These are phyloP conservation scores for Acrocephalus scirpaceus DNA, from an alignment of 2,797 vertebrate genomes.

Conservation along the genomic window DNA sequence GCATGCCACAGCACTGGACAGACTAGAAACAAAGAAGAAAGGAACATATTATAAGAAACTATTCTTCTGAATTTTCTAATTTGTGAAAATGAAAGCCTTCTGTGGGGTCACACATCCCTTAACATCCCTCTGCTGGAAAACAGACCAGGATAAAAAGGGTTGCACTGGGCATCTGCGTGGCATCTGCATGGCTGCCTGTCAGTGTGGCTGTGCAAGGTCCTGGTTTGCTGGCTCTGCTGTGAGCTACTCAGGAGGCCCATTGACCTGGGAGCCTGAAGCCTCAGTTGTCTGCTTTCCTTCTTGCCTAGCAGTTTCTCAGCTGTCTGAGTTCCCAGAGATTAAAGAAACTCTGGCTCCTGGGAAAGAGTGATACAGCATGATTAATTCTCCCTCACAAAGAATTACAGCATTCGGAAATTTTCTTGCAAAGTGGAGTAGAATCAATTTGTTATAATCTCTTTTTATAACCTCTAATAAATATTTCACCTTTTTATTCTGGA, in stretches of 20 bases:
- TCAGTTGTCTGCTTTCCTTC: not conserved
- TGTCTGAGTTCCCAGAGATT: not conserved
- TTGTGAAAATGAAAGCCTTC: not conserved
- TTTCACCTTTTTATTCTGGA: conserved; percentile 29
- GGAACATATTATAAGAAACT: not conserved
- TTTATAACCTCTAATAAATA: conserved; percentile 16
- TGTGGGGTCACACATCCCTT: not conserved
- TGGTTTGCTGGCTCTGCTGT: not conserved
- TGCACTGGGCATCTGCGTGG: fast-evolving
- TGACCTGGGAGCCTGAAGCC: not conserved
- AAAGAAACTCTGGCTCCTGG: not conserved
- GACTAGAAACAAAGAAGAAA: not conserved
- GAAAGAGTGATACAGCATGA: fast-evolving
- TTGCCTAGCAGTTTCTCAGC: not conserved
- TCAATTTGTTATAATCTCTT: conserved; percentile 23
- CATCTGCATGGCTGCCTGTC: fast-evolving
- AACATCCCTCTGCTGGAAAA: not conserved
- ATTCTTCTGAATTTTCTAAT: not conserved
- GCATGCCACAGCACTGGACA: not conserved
- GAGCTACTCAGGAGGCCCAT: fast-evolving
- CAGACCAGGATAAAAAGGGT: fast-evolving
- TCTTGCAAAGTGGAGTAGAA: not conserved
- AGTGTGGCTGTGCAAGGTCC: fast-evolving
- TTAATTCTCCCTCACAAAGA: conserved; percentile 40
- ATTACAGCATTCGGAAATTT: conserved; percentile 6